A percentile compares a stretch with the other conserved stretches of the same genome.
phyloP scores from a whole-genome alignment of 1,140 invertebrate genomes.

The Drosophila kohkoa region DNA sequence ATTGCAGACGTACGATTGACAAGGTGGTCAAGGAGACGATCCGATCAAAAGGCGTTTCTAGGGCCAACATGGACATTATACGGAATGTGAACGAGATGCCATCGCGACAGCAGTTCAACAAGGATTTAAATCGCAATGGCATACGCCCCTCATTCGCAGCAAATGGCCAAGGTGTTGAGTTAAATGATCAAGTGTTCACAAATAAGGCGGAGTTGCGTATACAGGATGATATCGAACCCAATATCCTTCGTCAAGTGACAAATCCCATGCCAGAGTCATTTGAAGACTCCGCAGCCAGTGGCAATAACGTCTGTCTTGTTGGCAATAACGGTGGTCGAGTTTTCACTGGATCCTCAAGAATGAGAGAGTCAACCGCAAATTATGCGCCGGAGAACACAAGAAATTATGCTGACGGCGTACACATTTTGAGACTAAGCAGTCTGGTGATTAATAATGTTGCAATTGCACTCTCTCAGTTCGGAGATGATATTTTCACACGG shows the following conservation, averaged over 20 bases:
- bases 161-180: constrained; percentile 50
- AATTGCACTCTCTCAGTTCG: constrained; percentile 38
- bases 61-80: constrained; percentile 72
- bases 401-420: constrained; percentile 44
- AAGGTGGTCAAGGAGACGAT: constrained; percentile 71
- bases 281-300: not conserved
- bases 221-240: constrained; percentile 63
- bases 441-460: constrained; percentile 25
- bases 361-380: constrained; percentile 21
- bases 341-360: not conserved
- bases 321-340: not conserved
- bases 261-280: constrained; percentile 37
- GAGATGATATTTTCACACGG: constrained; percentile 29
- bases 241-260: constrained; percentile 53
- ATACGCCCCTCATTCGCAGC: constrained; percentile 56
- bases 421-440: constrained; percentile 32
- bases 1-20: constrained; percentile 67
- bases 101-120: constrained; percentile 68
- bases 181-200: constrained; percentile 61
- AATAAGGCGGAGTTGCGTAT: constrained; percentile 56
- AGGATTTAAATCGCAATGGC: constrained; percentile 59
- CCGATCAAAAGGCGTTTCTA: constrained; percentile 49
- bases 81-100: constrained; percentile 76
- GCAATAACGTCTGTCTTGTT: not conserved
- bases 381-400: constrained; percentile 12